Evolutionary conservation across 2,113 vertebrate genomes (phyloP).

Genomic region (Antennarius striatus): DNA sequence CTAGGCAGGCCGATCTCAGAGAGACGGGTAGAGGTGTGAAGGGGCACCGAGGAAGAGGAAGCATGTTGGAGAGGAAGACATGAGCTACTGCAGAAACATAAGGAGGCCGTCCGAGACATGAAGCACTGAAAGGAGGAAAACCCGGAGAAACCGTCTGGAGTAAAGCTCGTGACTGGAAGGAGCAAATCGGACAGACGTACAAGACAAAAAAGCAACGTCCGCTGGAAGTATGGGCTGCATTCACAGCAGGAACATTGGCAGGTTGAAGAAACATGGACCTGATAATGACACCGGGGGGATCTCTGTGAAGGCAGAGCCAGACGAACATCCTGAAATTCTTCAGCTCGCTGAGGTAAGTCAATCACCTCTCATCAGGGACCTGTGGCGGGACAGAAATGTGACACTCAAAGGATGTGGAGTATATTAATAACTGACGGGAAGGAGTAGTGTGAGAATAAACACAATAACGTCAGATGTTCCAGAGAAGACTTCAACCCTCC

Average conservation of each 20-base stretch:
- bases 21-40: conserved; percentile 43
- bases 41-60: conserved; percentile 27
- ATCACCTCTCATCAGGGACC: neutral
- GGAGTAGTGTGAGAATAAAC: too few relatives aligned
- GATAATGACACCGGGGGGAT: conserved; percentile 36
- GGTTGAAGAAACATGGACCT: conserved; percentile 32
- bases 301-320: conserved; percentile 28
- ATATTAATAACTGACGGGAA: too few relatives aligned
- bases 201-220: neutral
- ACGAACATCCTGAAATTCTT: conserved; percentile 62
- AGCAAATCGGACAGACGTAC: neutral
- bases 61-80: conserved; percentile 35
- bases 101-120: conserved; percentile 28
- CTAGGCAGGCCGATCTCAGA: conserved; percentile 41
- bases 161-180: neutral
- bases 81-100: conserved; percentile 19
- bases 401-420: too few relatives aligned
- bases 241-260: conserved; percentile 50
- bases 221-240: conserved; percentile 74
- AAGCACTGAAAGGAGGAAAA: conserved; percentile 30
- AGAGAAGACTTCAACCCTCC: too few relatives aligned
- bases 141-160: conserved; percentile 9
- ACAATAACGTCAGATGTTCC: too few relatives aligned
- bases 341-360: conserved; percentile 68
- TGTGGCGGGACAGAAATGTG: neutral